Evolutionary conservation across 1,140 invertebrate genomes (phyloP).

Genomic region (Pseudobourletiella spinata): DNA sequence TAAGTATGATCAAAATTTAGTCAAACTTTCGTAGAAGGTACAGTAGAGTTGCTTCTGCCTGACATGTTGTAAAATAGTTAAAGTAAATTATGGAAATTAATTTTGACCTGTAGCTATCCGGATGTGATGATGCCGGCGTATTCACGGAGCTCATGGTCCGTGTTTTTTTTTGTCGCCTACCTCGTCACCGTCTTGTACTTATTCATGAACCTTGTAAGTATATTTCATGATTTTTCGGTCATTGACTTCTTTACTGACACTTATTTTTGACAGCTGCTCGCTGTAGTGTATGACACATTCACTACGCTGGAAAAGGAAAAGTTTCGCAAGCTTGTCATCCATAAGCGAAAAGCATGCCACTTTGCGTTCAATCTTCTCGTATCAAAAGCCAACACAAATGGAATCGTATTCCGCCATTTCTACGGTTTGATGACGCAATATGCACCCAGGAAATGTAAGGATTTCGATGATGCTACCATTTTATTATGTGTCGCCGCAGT

Average conservation of each 20-base stretch:
- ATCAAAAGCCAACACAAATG: slow-evolving; percentile 54
- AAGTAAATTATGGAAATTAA: neutral
- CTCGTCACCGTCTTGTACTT: slow-evolving; percentile 76
- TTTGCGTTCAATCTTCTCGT: slow-evolving; percentile 70
- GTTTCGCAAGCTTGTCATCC: slow-evolving; percentile 71
- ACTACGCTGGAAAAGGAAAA: slow-evolving; percentile 79
- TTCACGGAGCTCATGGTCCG: slow-evolving; percentile 61
- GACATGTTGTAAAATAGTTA: neutral
- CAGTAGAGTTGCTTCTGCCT: neutral
- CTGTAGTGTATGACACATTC: slow-evolving; percentile 85
- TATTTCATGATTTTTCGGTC: slow-evolving; percentile 28
- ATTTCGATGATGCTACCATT: neutral
- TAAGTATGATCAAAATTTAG: slow-evolving; percentile 76
- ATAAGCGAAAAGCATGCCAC: slow-evolving; percentile 71
- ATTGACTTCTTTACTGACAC: no score
- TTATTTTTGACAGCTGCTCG: no score
- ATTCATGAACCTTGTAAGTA: slow-evolving; percentile 75
- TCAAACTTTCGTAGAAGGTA: no score
- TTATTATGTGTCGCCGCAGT: neutral
- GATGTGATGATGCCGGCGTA: slow-evolving; percentile 92
- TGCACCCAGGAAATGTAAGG: slow-evolving; percentile 30
- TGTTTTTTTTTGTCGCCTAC: slow-evolving; percentile 80
- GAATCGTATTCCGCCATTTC: slow-evolving; percentile 67
- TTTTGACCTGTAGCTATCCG: slow-evolving; percentile 57
- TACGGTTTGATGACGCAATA: slow-evolving; percentile 46